phyloP scores from a whole-genome alignment of 2,113 vertebrate species.

The Benitochromis conjunctus region DNA sequence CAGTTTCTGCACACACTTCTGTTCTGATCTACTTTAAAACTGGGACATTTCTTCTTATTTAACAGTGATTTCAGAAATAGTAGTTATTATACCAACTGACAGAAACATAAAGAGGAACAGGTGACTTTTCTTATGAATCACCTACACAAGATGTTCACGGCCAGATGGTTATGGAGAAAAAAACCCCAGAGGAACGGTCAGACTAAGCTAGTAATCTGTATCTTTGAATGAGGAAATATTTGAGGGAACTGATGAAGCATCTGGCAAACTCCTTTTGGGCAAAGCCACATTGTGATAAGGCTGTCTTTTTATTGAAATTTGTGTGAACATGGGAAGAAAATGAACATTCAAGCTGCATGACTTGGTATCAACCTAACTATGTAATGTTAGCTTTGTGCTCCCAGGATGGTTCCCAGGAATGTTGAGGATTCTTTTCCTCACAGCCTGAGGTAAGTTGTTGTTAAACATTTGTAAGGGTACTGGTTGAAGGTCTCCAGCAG shows the following conservation, averaged over 20 bases:
- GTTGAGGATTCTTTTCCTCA: fast-evolving
- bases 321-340: not conserved
- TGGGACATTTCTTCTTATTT: constrained; percentile 43
- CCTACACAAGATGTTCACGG: not conserved
- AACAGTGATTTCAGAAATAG: constrained; percentile 23
- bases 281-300: not conserved
- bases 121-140: constrained; percentile 7
- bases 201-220: not conserved
- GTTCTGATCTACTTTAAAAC: constrained; percentile 51
- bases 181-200: not conserved
- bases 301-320: not conserved
- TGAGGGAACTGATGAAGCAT: not conserved
- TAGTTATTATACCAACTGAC: not conserved
- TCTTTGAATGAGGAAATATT: not conserved
- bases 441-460: not conserved
- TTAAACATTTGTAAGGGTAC: not conserved
- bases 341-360: not conserved
- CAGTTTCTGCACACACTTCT: constrained; percentile 26
- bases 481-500: not conserved
- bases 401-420: not conserved
- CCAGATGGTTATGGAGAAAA: constrained; percentile 12
- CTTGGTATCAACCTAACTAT: not conserved
- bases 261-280: not conserved
- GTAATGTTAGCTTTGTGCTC: not conserved
- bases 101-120: not conserved